Conservation (phyloP, 2,888 invertebrate genomes). For the Plagodis dolabraria region DNA sequence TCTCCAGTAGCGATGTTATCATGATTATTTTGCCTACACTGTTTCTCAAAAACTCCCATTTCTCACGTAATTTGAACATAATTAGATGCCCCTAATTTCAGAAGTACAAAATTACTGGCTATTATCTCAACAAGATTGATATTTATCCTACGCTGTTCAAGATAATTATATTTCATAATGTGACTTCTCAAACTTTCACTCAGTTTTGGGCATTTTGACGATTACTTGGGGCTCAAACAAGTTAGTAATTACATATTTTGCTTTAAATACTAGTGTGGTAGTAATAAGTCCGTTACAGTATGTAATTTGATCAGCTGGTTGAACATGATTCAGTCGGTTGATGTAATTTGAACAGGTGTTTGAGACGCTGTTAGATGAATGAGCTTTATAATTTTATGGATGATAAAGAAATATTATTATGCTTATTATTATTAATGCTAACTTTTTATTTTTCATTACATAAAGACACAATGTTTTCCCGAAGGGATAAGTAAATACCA, state of each 20-base stretch:
- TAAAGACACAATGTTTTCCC: no score
- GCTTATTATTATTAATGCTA: no score
- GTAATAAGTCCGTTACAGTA: background rate
- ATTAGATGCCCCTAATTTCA: slow-evolving; percentile 22
- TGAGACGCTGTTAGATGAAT: no score
- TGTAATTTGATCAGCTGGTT: slow-evolving; percentile 10
- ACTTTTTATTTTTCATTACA: no score
- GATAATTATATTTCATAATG: slow-evolving; percentile 34
- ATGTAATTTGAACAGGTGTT: background rate
- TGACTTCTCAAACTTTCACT: slow-evolving; percentile 58
- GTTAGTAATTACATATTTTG: slow-evolving; percentile 10
- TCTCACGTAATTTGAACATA: slow-evolving; percentile 22
- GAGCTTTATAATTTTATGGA: no score
- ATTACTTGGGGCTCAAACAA: slow-evolving; percentile 31
- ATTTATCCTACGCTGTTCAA: slow-evolving; percentile 29
- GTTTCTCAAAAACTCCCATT: slow-evolving; percentile 22
- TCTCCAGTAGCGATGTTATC: no score
- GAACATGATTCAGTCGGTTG: background rate
- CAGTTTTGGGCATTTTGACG: slow-evolving; percentile 50
- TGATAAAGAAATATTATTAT: no score
- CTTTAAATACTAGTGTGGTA: slow-evolving; percentile 1
- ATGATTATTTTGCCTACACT: slow-evolving; percentile 2
- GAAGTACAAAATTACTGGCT: slow-evolving; percentile 20
- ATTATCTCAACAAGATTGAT: slow-evolving; percentile 30
- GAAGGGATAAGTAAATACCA: no score